Conservation (phyloP, 2,113 vertebrate genomes). For the Tauraco erythrolophus region DNA sequence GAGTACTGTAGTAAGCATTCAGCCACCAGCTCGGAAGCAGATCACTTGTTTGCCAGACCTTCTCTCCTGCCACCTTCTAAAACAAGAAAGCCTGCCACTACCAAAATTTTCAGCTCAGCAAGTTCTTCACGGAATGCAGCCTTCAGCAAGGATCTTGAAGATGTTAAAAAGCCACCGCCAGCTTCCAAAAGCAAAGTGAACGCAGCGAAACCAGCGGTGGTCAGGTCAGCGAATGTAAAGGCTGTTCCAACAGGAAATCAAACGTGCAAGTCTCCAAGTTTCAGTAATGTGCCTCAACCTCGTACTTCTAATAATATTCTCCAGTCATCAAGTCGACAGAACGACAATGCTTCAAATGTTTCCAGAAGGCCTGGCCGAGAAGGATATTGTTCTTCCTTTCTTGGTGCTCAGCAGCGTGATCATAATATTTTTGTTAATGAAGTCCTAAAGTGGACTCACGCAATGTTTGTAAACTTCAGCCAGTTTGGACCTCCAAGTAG, state of each 20-base stretch:
- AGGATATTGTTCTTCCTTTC: neutral
- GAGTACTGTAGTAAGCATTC: conserved; percentile 47
- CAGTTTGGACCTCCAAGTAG: conserved; percentile 73
- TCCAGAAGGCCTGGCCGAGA: neutral
- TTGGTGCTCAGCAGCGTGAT: neutral
- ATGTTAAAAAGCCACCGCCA: neutral
- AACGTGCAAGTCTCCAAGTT: fast-evolving
- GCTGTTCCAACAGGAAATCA: neutral
- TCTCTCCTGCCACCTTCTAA: conserved; percentile 67
- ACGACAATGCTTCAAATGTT: neutral
- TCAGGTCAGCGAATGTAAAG: neutral
- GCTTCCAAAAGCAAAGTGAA: conserved; percentile 66
- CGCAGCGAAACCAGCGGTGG: fast-evolving
- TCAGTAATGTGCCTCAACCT: neutral
- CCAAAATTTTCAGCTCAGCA: conserved; percentile 80
- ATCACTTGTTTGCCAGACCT: conserved; percentile 79
- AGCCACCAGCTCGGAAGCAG: neutral
- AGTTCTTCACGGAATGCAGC: conserved; percentile 79
- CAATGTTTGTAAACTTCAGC: conserved; percentile 76
- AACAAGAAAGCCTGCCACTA: conserved; percentile 70
- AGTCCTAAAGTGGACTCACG: conserved; percentile 80
- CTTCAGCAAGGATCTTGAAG: conserved; percentile 79
- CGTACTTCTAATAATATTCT: neutral
- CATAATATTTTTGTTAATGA: conserved; percentile 69
- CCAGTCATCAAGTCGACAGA: neutral